Base-by-base conservation (phyloP, 2,888 invertebrate species). In the Cynaeus angustus region DNA sequence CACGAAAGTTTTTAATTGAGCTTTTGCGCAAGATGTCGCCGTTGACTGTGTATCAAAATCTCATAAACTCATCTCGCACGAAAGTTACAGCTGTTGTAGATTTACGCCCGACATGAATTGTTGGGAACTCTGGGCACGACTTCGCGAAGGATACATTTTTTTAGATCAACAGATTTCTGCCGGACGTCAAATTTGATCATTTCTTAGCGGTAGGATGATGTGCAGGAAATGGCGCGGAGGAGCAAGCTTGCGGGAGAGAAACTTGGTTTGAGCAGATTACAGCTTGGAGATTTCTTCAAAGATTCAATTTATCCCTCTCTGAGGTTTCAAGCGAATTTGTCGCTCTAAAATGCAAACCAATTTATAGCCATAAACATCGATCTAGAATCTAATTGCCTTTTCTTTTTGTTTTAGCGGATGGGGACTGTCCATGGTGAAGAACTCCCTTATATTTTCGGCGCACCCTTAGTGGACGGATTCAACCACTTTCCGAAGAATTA, bases 391-490 rank as follows among this genome's bases (percentile, higher is more conserved):
- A 13, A 26, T 9, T 10, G 41, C n/a, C 9, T 38, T 38, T 12
- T 28, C 8, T 30, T 46, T 71, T 72, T 73, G 45, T 85, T 84
- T 3, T 88, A 96, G 92, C 89, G 94, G 73, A 94, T 95, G 92
- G 96, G 96, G 12, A 94, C 96, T 0, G 95, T 96, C 1, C 96
- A 96, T 81, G 96, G 96, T 0, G 97, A 97, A 84, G 97, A 97
- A 80, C 86, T 97, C 71, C 94, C 96, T 0, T 97, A 96, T 83
- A 89, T 97, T 74, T 96, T 97, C 80, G 97, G 97, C 33, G 96
- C 96, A 7, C 96, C 97, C 2, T 86, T 97, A 50, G 94, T 94
- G 7, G 94, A 94, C 73, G 94, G 94, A 2, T 89, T 89, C 82
- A 93, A 89, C 75, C 94, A 94, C 85, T 96, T 96, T 80, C 93